Conservation (phyloP, 2,113 vertebrate species). For the Thunnus thynnus region DNA sequence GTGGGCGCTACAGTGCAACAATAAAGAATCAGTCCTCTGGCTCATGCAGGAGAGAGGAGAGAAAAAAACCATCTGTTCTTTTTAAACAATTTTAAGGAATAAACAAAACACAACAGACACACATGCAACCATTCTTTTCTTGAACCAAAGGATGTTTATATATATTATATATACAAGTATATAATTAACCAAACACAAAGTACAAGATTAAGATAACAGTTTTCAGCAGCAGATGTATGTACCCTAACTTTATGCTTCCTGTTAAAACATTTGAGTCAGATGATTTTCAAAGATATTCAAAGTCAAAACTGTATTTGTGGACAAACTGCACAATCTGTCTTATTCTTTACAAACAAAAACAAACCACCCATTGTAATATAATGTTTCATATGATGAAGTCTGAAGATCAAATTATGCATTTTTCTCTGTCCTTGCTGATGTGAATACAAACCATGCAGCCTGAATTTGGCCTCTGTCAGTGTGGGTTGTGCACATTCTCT, state of each 20-base stretch:
- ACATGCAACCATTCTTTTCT: not conserved
- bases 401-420: not conserved
- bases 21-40: not conserved
- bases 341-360: conserved; percentile 7
- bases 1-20: conserved; percentile 28
- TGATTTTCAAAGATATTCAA: not conserved
- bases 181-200: not conserved
- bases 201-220: not conserved
- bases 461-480: not conserved
- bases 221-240: not conserved
- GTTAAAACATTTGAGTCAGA: not conserved
- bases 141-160: not conserved
- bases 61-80: too few species aligned
- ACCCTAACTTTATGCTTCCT: not conserved
- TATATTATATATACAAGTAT: too few species aligned
- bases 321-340: not conserved
- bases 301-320: not conserved
- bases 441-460: conserved; percentile 6
- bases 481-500: not conserved
- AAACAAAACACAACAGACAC: not conserved
- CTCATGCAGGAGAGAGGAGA: not conserved
- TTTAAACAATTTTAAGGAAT: not conserved
- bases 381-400: not conserved
- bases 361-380: not conserved
- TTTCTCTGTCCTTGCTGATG: not conserved